Percentiles rank a stretch among this genome's conserved stretches.
phyloP scores from a whole-genome alignment of 2,888 invertebrate genomes.

The Thysanoteuthis rhombus region DNA sequence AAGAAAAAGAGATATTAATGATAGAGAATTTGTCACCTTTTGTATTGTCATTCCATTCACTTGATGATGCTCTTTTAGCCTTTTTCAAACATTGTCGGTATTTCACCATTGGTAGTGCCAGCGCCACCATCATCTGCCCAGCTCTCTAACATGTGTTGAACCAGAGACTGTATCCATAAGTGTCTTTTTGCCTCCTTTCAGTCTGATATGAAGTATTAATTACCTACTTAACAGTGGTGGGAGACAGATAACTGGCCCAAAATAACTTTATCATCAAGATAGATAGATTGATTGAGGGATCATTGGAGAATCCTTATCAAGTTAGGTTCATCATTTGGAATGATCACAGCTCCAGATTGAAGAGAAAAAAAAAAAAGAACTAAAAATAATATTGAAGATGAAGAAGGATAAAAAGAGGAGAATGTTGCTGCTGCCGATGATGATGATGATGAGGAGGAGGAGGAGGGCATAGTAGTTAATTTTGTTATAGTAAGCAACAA shows the following conservation, averaged over 20 bases:
- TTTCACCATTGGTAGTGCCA: neutral
- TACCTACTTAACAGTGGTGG: neutral
- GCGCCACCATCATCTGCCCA: neutral
- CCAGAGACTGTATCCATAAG: neutral
- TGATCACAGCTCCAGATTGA: neutral
- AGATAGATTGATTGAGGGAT: slow-evolving; percentile 1
- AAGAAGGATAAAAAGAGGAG: neutral
- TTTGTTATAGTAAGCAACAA: neutral
- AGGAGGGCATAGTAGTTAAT: neutral
- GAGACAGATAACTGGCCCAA: neutral
- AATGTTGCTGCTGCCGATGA: neutral
- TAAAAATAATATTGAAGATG: neutral
- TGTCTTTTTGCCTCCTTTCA: slow-evolving; percentile 12
- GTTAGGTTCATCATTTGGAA: neutral
- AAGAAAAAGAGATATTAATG: neutral
- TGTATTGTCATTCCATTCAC: neutral
- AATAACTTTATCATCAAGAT: neutral
- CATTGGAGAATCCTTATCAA: slow-evolving; percentile 12
- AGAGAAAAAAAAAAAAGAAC: neutral
- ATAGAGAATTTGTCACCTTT: neutral
- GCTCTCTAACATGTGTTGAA: neutral
- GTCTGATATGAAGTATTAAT: neutral
- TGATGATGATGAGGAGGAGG: neutral
- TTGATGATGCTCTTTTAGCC: neutral
- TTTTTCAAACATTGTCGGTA: neutral